Evolutionary conservation across 2,888 invertebrate genomes (phyloP), one percentile per base, ranked within the genome.

Genomic region (Brachyopa scutellaris): DNA sequence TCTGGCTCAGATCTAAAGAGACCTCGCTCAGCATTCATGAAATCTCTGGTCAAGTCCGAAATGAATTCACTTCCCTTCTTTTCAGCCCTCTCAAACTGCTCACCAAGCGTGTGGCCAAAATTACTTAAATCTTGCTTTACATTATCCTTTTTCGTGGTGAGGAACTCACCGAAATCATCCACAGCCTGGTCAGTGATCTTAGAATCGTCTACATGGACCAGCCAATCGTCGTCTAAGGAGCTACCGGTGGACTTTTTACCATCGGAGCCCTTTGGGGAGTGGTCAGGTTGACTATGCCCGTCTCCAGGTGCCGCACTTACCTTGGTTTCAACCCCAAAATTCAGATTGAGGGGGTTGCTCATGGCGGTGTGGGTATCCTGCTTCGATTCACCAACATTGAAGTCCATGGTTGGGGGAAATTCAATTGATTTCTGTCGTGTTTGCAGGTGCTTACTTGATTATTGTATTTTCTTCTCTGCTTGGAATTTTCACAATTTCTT

Each of bases 1-100:
- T 49, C 62, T 33, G 51, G 29, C 1, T 42, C 53, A 53, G 86
- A 80, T 1, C 84, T 85, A 51, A 85, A 85, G 19, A 86, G 76
- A 17, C 86, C 86, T 2, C 89, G 87, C 49, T 89, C 89, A 8
- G 87, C 87, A 59, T 88, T 88, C 89, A 89, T 89, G 36, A 89
- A 89, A 69, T 89, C 89, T 45, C 76, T 85, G 51, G 89, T 89
- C 67, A 87, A 17, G 13, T 85, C 84, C n/a, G 87, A 79, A 59
- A 89, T 85, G 51, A 76, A 76, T 3, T 57, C 69, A 13, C 9
- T 59, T 8, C 85, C 87, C 49, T 88, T 87, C 45, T 87, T 87
- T 9, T 72, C 74, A 2, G 72, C 73, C 45, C 84, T 80, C 2
- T 84, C 77, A 7, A 80, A 64, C 13, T 80, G 74, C 1, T 80